Conservation (phyloP, 2,888 invertebrate species). For the Auanema sp. region DNA sequence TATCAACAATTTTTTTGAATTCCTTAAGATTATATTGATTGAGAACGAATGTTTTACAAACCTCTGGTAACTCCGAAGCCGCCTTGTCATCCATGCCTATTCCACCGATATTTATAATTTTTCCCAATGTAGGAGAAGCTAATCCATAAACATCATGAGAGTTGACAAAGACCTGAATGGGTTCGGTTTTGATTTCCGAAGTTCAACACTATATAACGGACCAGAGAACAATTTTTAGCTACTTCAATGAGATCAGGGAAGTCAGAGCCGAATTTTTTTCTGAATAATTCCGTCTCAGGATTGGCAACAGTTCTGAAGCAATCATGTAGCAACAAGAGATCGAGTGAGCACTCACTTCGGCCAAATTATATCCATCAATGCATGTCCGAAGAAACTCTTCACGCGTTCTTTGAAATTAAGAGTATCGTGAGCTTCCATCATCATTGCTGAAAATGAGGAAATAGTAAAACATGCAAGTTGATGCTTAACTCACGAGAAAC, state of each 20-base stretch:
- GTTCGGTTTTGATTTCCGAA: too few relatives aligned
- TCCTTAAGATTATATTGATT: conserved; percentile 18
- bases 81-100: conserved; percentile 47
- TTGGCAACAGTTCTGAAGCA: conserved; percentile 29
- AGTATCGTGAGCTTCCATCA: conserved; percentile 42
- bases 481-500: conserved; percentile 33
- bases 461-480: background rate
- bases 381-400: conserved; percentile 46
- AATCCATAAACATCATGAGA: conserved; percentile 51
- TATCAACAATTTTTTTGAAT: conserved; percentile 37
- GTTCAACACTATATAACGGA: conserved; percentile 16
- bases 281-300: conserved; percentile 42
- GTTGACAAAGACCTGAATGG: conserved; percentile 45
- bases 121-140: conserved; percentile 49
- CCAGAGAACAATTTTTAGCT: conserved; percentile 34
- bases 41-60: background rate
- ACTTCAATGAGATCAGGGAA: conserved; percentile 50
- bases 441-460: conserved; percentile 26
- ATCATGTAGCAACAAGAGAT: too few relatives aligned
- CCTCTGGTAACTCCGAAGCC: conserved; percentile 9
- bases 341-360: background rate
- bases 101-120: conserved; percentile 52
- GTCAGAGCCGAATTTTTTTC: conserved; percentile 38
- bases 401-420: conserved; percentile 42
- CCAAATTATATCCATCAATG: conserved; percentile 18